Evolutionary conservation across 2,888 invertebrate genomes (phyloP).

Genomic region (Eristalis intricaria): DNA sequence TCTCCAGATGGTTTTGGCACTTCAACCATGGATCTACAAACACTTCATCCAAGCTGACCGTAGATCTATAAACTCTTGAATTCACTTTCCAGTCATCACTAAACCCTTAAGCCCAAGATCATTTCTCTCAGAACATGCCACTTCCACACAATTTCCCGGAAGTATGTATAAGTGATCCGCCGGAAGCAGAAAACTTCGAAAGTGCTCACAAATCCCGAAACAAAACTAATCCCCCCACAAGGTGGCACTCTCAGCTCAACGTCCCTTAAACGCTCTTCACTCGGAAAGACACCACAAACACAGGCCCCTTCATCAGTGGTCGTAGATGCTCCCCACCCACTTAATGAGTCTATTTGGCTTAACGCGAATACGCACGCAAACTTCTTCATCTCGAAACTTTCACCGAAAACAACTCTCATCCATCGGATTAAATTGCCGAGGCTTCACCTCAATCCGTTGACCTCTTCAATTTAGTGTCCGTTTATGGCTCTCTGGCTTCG

Average conservation of each 20-base stretch:
- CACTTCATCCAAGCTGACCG: too few species aligned
- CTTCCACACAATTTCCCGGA: not conserved
- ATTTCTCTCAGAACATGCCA: not conserved
- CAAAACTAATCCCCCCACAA: not conserved
- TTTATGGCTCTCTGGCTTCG: conserved; percentile 9
- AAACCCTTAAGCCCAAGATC: not conserved
- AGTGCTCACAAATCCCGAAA: too few species aligned
- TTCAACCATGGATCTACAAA: too few species aligned
- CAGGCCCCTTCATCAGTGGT: not conserved
- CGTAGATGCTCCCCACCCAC: conserved; percentile 41
- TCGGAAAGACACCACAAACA: not conserved
- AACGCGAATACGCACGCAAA: conserved; percentile 22
- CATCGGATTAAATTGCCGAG: conserved; percentile 32
- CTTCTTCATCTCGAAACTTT: conserved; percentile 52
- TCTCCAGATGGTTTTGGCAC: too few species aligned
- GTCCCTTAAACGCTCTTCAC: not conserved
- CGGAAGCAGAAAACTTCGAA: not conserved
- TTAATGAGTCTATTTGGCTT: conserved; percentile 61
- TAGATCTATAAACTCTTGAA: too few species aligned
- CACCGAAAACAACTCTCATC: conserved; percentile 46
- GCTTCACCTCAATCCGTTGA: conserved; percentile 63
- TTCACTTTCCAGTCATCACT: too few species aligned
- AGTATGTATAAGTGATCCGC: not conserved
- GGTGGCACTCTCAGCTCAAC: not conserved
- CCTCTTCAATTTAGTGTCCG: conserved; percentile 51